phyloP scores from a whole-genome alignment of 2,797 vertebrate species.

The Lacerta bilineata region DNA sequence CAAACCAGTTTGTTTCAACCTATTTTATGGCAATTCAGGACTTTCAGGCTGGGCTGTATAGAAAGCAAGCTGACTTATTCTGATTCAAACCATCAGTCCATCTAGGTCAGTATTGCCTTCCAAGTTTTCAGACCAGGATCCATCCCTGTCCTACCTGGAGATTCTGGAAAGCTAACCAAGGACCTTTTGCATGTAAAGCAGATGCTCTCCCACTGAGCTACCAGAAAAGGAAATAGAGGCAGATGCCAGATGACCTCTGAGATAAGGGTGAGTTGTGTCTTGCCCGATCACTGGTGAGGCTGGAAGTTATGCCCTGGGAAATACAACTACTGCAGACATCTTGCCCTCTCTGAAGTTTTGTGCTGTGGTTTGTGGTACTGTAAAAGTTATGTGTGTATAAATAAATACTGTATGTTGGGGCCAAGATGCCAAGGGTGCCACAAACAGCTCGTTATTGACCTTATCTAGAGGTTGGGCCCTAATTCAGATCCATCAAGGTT shows the following conservation, averaged over 20 bases:
- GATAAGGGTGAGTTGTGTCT: background rate
- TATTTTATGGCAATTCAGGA: background rate
- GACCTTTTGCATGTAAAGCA: background rate
- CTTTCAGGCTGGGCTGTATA: background rate
- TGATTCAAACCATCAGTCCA: background rate
- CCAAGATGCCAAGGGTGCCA: too few relatives aligned
- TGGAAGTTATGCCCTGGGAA: background rate
- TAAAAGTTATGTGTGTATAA: background rate
- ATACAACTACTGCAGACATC: too few relatives aligned
- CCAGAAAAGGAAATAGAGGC: background rate
- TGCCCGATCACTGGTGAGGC: background rate
- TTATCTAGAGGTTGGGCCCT: slow-evolving; percentile 5
- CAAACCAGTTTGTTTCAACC: background rate
- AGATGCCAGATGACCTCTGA: background rate
- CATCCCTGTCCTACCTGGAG: background rate
- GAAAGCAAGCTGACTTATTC: background rate
- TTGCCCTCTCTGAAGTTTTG: background rate
- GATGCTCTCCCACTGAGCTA: background rate
- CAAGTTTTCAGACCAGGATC: background rate
- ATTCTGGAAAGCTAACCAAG: background rate
- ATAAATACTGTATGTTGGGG: background rate
- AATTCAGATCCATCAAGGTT: slow-evolving; percentile 18
- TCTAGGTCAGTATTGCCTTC: background rate
- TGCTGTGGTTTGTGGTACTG: background rate
- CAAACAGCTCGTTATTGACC: background rate